phyloP scores from a whole-genome alignment of 2,113 vertebrate genomes.

The Epinephelus fuscoguttatus region DNA sequence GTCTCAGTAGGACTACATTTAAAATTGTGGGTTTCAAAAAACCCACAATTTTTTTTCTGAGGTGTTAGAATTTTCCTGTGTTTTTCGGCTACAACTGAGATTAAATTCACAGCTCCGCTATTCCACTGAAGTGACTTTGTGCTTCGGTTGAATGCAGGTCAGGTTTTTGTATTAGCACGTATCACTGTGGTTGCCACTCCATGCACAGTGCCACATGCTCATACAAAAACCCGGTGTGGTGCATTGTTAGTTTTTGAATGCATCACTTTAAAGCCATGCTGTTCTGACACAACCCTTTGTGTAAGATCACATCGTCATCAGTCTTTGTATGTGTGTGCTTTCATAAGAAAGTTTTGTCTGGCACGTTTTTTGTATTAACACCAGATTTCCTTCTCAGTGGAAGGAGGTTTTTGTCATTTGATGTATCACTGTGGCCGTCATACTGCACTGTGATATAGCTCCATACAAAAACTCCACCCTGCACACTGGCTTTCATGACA shows the following conservation, averaged over 20 bases:
- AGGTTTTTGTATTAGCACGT: slow-evolving; percentile 46
- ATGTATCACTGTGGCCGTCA: slow-evolving; percentile 12
- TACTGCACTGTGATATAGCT: too few species aligned
- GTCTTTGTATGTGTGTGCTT: neutral
- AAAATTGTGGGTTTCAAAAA: too few species aligned
- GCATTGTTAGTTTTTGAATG: too few species aligned
- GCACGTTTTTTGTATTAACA: neutral
- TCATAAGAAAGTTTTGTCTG: too few species aligned
- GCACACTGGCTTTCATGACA: too few species aligned
- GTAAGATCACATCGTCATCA: neutral
- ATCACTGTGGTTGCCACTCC: slow-evolving; percentile 13
- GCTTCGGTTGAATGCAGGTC: too few species aligned
- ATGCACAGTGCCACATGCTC: slow-evolving; percentile 16
- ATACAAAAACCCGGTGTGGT: slow-evolving; percentile 27
- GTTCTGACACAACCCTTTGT: neutral
- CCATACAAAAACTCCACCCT: neutral
- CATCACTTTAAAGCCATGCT: too few species aligned
- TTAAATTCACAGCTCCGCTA: neutral
- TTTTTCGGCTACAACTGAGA: neutral
- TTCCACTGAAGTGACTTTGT: neutral
- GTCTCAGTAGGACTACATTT: too few species aligned
- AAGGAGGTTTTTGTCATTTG: slow-evolving; percentile 43
- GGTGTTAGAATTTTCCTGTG: neutral
- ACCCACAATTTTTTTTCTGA: too few species aligned
- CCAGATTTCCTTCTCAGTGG: neutral